Base-by-base conservation (phyloP, 2,888 invertebrate genomes). In the Tachystola acroxantha region DNA sequence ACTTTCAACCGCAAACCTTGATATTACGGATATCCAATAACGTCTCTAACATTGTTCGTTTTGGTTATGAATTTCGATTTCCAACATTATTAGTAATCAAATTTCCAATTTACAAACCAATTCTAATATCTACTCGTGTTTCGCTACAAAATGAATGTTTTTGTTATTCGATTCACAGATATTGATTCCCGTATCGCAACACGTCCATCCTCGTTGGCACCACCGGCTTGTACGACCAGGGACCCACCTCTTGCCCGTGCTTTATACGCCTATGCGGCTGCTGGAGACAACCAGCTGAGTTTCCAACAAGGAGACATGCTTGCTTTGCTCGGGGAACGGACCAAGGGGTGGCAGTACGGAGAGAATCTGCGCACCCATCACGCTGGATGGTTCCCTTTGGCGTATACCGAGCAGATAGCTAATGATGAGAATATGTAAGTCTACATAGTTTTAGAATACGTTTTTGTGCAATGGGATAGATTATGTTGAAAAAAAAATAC, bases 301-400 rank as follows among this genome's bases (percentile, higher is more conserved):
- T 97, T 97, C 84, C 92, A 94, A 45, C 96, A 96, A 80, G 96
- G 96, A 44, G 97, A 97, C 75, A 89, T 94, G 41, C 92, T 97
- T 37, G 93, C 95, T 5, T 78, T 97, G 46, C 92, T 96, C 56
- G 97, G 97, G 12, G 96, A 96, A 58, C 90, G 95, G 52, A 96
- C 95, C 51, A 97, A 97, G 71, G 97, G 97, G 13, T 97, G 97
- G 97, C 97, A 97, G 78, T 97, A 96, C 62, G 97, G 97, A n/a
- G 96, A 97, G 74, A 97, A 97, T 77, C 77, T 95, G 51, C 90
- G 96, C 37, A 96, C 95, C n/a, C 95, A 96, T 68, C 92, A 93
- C 65, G 93, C 95, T 48, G 97, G 97, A 20, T 97, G 97, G 97
- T 97, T 97, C 78, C 97, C 97, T 1, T 84, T 97, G 44, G 96